phyloP scores from a whole-genome alignment of 2,113 vertebrate species.

The Hypomesus transpacificus region DNA sequence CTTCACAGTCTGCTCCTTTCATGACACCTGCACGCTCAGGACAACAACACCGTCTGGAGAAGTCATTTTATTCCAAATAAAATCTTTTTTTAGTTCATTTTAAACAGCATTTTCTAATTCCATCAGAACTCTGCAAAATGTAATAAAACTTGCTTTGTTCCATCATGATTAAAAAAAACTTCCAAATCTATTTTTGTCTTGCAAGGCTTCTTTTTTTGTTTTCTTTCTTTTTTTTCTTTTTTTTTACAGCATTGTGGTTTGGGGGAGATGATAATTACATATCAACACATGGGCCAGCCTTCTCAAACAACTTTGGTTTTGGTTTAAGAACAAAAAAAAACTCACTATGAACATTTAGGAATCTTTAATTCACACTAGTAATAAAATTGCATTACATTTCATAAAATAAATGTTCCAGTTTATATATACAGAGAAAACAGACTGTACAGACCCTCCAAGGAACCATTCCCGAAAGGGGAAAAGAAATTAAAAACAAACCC shows the following conservation, averaged over 20 bases:
- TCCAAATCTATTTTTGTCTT: constrained; percentile 51
- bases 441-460: constrained; percentile 96
- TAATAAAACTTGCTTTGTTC: constrained; percentile 62
- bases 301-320: constrained; percentile 63
- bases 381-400: constrained; percentile 99
- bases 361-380: constrained; percentile 99
- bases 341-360: constrained; percentile 79
- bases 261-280: constrained; percentile 56
- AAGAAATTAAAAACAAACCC: constrained; percentile 57
- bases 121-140: constrained; percentile 63
- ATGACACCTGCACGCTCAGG: constrained; percentile 59
- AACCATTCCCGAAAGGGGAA: constrained; percentile 74
- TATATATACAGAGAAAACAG: constrained; percentile 99
- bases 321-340: constrained; percentile 54
- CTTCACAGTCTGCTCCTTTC: constrained; percentile 37
- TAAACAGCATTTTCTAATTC: constrained; percentile 66
- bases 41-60: constrained; percentile 68
- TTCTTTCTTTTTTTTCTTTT: constrained; percentile 4
- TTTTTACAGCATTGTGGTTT: constrained; percentile 49
- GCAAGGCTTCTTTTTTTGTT: constrained; percentile 30
- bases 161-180: constrained; percentile 54
- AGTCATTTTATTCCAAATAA: constrained; percentile 73
- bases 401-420: constrained; percentile 99
- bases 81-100: constrained; percentile 61
- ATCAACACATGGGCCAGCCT: constrained; percentile 50